phyloP scores from a whole-genome alignment of 2,797 vertebrate genomes.

The Ambastaia sidthimunki region DNA sequence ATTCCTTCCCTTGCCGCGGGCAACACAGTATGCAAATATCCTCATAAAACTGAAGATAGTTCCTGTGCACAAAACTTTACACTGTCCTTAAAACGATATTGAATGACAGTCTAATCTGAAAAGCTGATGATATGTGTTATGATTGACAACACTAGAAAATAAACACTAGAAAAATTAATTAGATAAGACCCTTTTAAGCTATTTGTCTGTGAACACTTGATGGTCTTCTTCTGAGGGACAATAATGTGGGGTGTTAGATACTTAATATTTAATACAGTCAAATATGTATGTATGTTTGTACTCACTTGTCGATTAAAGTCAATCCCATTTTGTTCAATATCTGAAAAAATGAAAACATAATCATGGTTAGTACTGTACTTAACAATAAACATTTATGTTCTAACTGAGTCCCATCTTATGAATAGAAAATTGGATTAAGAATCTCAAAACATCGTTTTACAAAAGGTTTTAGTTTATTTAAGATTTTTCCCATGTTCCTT shows the following conservation, averaged over 20 bases:
- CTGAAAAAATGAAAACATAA: conserved; percentile 67
- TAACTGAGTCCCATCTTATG: neutral
- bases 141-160: neutral
- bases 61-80: conserved; percentile 66
- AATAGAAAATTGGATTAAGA: neutral
- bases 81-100: conserved; percentile 35
- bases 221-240: neutral
- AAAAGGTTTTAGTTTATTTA: neutral
- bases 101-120: conserved; percentile 16
- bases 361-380: neutral
- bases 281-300: conserved; percentile 7
- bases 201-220: neutral
- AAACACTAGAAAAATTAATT: neutral
- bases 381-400: neutral
- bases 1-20: conserved; percentile 69
- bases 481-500: neutral
- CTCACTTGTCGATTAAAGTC: conserved; percentile 93
- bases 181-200: neutral
- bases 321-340: conserved; percentile 87
- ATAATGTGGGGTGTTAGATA: neutral
- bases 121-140: conserved; percentile 14
- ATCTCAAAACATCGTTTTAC: neutral
- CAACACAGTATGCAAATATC: conserved; percentile 77
- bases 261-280: neutral
- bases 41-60: conserved; percentile 61